Evolutionary conservation across 2,888 invertebrate genomes (phyloP), one percentile per base, ranked within the genome.

Genomic region (Oscheius sp.): DNA sequence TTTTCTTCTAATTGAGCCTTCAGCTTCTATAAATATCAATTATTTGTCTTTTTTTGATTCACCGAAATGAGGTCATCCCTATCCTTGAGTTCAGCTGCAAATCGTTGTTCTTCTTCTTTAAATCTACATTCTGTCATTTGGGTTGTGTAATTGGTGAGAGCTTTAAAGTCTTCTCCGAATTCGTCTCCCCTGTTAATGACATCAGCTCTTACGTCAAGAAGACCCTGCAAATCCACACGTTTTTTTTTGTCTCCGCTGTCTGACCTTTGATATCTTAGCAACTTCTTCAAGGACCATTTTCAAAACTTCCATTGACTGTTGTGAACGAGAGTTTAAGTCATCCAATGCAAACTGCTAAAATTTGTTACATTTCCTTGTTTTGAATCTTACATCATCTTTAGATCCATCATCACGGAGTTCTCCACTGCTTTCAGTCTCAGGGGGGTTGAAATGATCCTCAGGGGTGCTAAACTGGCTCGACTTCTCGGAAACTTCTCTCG

Each of bases 401-500:
- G 64, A 64, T 1, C 34, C 48, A 29, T 64, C 64, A 23, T 64
- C 64, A 31, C 50, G 48, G 12, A 64, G 15, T 17, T 57, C 50
- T 34, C 37, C 64, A 17, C 61, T 61, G 61, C 61, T 61, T 25
- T 61, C 61, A 29, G 42, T 61, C 17, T 55, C 55, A 15, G n/a
- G 55, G 10, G 33, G 55, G 17, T 33, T 48, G 48, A 79, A 79
- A 42, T 71, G 71, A 46, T 80, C 76, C n/a, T 81, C 80, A 0
- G 80, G 80, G n/a, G 80, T 81, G 39, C 75, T 67, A 68, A 81
- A 80, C 23, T 79, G 74, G 50, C 74, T 80, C 8, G 64, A 69
- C 27, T 64, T 69, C n/a, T 58, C 64, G 23, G 64, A 63, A 4
- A 67, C 58, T 57, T 67, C 39, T 17, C 55, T 15, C 12, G 39